Conservation (phyloP, 2,113 vertebrate species). For the Rhabdomys dilectus region DNA sequence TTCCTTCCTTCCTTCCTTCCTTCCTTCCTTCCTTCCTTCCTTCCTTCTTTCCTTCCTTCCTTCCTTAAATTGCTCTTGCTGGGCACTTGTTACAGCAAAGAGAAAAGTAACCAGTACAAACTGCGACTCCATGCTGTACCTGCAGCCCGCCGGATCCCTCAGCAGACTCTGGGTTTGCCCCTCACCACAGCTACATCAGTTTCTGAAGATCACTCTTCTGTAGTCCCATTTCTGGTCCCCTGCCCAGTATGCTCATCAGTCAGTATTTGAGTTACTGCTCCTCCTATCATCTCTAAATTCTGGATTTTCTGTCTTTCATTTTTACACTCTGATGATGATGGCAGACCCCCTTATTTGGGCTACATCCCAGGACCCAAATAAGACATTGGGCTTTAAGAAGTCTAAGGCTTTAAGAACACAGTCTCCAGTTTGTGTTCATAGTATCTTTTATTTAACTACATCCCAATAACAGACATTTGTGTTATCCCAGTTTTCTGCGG, state of each 20-base stretch:
- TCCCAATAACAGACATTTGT: slow-evolving; percentile 21
- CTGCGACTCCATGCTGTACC: neutral
- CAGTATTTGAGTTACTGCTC: neutral
- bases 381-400: neutral
- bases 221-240: neutral
- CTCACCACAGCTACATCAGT: neutral
- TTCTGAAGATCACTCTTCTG: neutral
- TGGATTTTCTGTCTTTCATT: neutral
- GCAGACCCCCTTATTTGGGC: neutral
- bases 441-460: slow-evolving; percentile 13
- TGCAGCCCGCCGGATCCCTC: neutral
- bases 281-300: neutral
- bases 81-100: neutral
- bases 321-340: neutral
- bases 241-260: neutral
- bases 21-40: too few relatives aligned
- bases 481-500: slow-evolving; percentile 18
- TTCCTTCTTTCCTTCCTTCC: too few relatives aligned
- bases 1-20: too few relatives aligned
- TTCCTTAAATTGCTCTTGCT: neutral
- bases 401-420: slow-evolving; percentile 21
- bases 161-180: neutral
- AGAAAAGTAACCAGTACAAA: neutral
- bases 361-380: neutral
- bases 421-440: neutral